Base-by-base conservation (phyloP, 2,797 vertebrate species). In the Molossus alvarezi region DNA sequence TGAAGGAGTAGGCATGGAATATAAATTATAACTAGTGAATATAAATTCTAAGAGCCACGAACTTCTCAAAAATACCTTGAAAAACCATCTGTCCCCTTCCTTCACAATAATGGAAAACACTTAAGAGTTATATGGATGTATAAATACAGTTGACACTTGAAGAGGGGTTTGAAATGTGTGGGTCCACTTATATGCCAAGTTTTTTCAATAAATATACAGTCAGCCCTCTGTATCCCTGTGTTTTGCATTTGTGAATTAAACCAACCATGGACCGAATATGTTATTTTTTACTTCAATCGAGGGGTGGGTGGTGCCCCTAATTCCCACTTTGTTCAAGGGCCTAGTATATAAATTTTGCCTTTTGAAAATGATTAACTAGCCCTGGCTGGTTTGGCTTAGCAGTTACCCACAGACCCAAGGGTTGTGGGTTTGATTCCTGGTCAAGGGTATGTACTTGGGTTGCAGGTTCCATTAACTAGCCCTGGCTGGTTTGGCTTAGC, bases 331-430 rank as follows among this genome's bases (percentile, higher is more conserved):
- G 37, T 82, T 29, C 58, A 82, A 64, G 37, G 25, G 27, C 21
- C 60, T 48, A 73, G n/a, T 37, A 81, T 27, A 57, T 2, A 69
- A 37, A 53, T 55, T 75, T 81, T 94, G n/a, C 15, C 15, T 92
- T 92, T 17, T 75, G 76, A 97, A 82, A 95, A 95, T 62, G 23
- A 73, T 87, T 64, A 81, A 41, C 41, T 72, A 55, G 41, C 41
- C 41, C 41, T 45, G 41, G 41, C 41, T 45, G 41, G 41, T 45
- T 45, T 45, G 41, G 41, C 41, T 45, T 45, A 45, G 41, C 41
- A 45, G 41, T 45, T 45, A 45, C 41, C 41, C 41, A 45, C 41
- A 6, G 6, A 45, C 41, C 41, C 41, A 45, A 45, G 41, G 41
- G 41, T 45, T 45, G 41, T 45, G 41, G 41, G 41, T 45, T 45